A percentile compares a stretch with the other conserved stretches of the same genome.
Conservation (phyloP, 1,140 invertebrate genomes). For the Centruroides sculpturatus region DNA sequence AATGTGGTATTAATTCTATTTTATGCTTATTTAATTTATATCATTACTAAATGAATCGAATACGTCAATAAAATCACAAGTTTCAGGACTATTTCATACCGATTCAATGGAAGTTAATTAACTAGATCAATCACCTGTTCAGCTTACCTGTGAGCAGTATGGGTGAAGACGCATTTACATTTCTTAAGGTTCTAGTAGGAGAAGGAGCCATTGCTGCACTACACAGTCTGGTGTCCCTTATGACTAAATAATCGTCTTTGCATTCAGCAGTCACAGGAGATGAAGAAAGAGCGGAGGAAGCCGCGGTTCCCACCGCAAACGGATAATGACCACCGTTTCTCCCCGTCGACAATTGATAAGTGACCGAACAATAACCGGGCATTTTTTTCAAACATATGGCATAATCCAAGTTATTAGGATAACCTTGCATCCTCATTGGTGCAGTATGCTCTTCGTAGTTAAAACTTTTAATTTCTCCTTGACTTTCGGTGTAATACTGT, state of each 20-base stretch:
- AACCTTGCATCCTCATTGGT: constrained; percentile 10
- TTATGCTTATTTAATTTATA: too few relatives aligned
- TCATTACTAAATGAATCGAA: too few relatives aligned
- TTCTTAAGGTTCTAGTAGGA: neutral
- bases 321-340: constrained; percentile 6
- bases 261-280: constrained; percentile 15
- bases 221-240: constrained; percentile 18
- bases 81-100: too few relatives aligned
- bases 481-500: constrained; percentile 50
- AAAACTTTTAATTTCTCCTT: constrained; percentile 55
- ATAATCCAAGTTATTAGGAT: constrained; percentile 41
- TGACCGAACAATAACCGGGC: constrained; percentile 29
- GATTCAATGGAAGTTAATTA: too few relatives aligned
- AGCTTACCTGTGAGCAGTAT: constrained; percentile 11
- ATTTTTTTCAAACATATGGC: constrained; percentile 23
- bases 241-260: constrained; percentile 19
- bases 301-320: constrained; percentile 17
- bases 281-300: neutral
- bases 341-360: constrained; percentile 30
- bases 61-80: too few relatives aligned
- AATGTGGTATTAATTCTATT: too few relatives aligned
- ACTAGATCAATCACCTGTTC: too few relatives aligned
- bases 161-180: constrained; percentile 1
- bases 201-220: constrained; percentile 4
- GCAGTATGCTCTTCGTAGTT: constrained; percentile 26